These are phyloP conservation scores for Platorchestia sp. DNA, from an alignment of 1,140 invertebrate genomes.

Conservation along the genomic window DNA sequence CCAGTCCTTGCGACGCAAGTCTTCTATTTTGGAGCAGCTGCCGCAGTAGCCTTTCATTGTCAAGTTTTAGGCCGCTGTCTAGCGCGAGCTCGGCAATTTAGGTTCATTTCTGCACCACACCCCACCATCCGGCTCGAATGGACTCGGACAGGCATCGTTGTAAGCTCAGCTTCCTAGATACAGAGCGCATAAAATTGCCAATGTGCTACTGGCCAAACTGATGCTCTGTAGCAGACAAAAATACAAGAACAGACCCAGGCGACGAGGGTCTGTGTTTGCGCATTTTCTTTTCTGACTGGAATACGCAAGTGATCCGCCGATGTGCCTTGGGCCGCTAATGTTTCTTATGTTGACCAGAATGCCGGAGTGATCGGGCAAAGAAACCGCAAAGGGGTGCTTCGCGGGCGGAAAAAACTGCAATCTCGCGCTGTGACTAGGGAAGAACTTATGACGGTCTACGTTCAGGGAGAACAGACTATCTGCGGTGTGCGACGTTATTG, in stretches of 20 bases:
- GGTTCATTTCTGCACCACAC: neutral
- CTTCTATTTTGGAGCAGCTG: neutral
- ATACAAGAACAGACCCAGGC: neutral
- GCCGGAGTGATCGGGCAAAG: neutral
- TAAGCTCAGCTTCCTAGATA: neutral
- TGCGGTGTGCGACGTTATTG: neutral
- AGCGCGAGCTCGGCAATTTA: neutral
- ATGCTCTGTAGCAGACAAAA: neutral
- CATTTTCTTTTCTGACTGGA: neutral
- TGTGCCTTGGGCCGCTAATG: neutral
- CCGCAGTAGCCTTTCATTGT: neutral
- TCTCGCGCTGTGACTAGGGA: neutral
- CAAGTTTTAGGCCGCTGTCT: neutral
- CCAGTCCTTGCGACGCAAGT: too few relatives aligned
- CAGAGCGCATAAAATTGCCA: neutral
- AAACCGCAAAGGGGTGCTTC: neutral
- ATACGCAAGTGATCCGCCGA: neutral
- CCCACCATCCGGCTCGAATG: neutral
- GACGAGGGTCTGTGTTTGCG: neutral
- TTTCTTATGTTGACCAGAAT: slow-evolving; percentile 9
- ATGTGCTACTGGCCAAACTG: neutral
- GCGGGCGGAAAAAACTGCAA: neutral
- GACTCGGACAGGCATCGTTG: neutral
- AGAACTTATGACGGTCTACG: neutral
- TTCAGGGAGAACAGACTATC: neutral